phyloP scores from a whole-genome alignment of 1,140 invertebrate species.

The Aricia agestis region DNA sequence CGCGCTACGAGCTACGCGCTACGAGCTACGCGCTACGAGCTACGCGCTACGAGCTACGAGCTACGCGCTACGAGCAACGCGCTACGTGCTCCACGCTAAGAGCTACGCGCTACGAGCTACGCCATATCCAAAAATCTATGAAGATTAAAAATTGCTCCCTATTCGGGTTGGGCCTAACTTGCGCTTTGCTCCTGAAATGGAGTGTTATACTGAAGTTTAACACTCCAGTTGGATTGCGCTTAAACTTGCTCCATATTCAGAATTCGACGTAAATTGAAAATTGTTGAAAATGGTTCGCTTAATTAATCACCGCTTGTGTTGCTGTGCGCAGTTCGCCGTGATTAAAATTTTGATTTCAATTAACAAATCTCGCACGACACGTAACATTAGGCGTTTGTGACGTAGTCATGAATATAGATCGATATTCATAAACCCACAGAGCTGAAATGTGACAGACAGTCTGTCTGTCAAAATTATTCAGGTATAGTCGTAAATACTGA shows the following conservation, averaged over 20 bases:
- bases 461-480: not conserved
- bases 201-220: not conserved
- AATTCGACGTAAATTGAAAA: not conserved
- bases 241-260: not conserved
- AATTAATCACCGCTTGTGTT: not conserved
- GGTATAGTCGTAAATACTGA: not conserved
- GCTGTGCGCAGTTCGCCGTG: not conserved
- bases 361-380: not conserved
- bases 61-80: too few species aligned
- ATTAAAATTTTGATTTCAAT: slow-evolving; percentile 10
- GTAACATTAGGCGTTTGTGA: not conserved
- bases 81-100: too few species aligned
- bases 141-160: too few species aligned
- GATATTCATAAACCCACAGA: not conserved
- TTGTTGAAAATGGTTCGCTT: slow-evolving; percentile 3
- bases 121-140: too few species aligned
- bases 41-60: too few species aligned
- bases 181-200: too few species aligned
- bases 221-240: too few species aligned
- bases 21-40: too few species aligned
- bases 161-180: too few species aligned
- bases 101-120: too few species aligned
- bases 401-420: slow-evolving; percentile 1
- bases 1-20: too few species aligned
- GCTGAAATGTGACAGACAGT: not conserved